Evolutionary conservation across 2,888 invertebrate species (phyloP).

Genomic region (Tanaodytes sp.): DNA sequence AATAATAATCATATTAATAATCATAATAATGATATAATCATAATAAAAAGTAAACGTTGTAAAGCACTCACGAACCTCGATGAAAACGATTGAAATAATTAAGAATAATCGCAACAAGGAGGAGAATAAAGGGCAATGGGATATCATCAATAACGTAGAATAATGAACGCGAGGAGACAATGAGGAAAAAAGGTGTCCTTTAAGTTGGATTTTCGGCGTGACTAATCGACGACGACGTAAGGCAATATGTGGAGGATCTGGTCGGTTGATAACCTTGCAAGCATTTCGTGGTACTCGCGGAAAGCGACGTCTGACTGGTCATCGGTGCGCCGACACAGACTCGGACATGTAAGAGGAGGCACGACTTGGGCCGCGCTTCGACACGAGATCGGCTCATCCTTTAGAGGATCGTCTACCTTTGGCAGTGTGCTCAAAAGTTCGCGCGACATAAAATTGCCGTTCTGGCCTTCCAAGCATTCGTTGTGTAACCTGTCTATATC

Average conservation of each 20-base stretch:
- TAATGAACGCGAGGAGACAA: constrained; percentile 33
- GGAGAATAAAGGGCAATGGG: not conserved
- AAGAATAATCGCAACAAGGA: constrained; percentile 5
- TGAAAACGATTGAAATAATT: constrained; percentile 16
- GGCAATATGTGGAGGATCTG: constrained; percentile 92
- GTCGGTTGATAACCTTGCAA: constrained; percentile 79
- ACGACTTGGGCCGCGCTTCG: constrained; percentile 22
- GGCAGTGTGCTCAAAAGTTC: constrained; percentile 57
- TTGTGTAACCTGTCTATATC: constrained; percentile 67
- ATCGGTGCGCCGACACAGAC: constrained; percentile 59
- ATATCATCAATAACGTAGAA: constrained; percentile 14
- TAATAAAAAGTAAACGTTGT: constrained; percentile 14
- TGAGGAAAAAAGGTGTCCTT: constrained; percentile 33
- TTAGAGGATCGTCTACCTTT: constrained; percentile 45
- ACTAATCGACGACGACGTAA: constrained; percentile 94
- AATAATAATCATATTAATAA: no score
- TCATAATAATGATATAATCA: not conserved
- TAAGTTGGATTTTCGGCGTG: constrained; percentile 45
- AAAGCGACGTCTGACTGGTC: constrained; percentile 76
- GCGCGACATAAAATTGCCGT: constrained; percentile 69
- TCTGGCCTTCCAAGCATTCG: constrained; percentile 67
- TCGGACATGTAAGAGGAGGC: constrained; percentile 24
- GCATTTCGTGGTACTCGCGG: constrained; percentile 93
- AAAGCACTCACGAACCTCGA: constrained; percentile 39
- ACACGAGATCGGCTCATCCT: constrained; percentile 26